Evolutionary conservation across 2,113 vertebrate species (phyloP), one percentile per base, ranked within the genome.

Genomic region (Bufo gargarizans): DNA sequence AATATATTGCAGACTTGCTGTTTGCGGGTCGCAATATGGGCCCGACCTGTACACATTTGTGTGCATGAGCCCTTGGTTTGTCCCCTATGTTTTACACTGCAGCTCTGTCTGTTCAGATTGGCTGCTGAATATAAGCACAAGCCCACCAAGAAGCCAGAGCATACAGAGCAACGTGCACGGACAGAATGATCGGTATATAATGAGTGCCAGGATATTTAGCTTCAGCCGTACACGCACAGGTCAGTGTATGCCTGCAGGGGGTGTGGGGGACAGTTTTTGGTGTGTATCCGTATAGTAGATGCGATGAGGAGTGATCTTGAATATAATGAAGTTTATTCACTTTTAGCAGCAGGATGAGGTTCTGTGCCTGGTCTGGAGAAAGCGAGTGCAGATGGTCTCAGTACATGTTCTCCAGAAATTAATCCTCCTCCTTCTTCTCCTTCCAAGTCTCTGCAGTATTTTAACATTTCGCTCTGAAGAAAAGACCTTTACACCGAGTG

Each of bases 381-480:
- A 50, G 12, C 47, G 6, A 50, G 72, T 20, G 72, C 72, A 49
- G 47, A 85, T 85, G 76, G 61, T 74, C 22, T 85, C 16, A 47
- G 71, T 74, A 74, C 50, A 22, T 19, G 17, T 76, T 85, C 53
- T 50, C 67, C 20, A 33, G 47, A 20, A 85, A 85, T 85, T 76
- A 85, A 85, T 85, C 83, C 56, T 59, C 56, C 43, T 59, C 56
- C 43, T 71, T 50, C 45, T 43, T 71, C 45, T 71, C 20, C 19
- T 22, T 80, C 22, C 33, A 8, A 65, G 61, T 83, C 80, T 83
- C 69, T 83, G 87, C 50, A 74, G 65, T 74, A 49, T 59, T 79
- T 88, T 88, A 88, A 83, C 80, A 67, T 88, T 88, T 83, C 71
- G 17, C 81, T 83, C n/a, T 77, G 58, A 83, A 77, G 56, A 74